Conservation (phyloP, 2,113 vertebrate species). For the cattle (Bos taurus) region ARS-UCD2.0 NC_037332.1:28973501-28974000, state of each 20-base stretch:
- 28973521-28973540: neutral
- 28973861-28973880: neutral
- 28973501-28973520: neutral
- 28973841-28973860: neutral
- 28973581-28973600: neutral
- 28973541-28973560: neutral
- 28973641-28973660: neutral
- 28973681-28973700: neutral
- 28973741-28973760: neutral
- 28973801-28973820: neutral
- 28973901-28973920: neutral
- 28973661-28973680: neutral
- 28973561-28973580: neutral
- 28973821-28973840: neutral
- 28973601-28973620: neutral
- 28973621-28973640: neutral
- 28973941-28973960: neutral
- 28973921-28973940: neutral
- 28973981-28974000: neutral
- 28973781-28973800: neutral
- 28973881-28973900: neutral
- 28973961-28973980: neutral
- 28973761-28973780: neutral
- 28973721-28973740: neutral
- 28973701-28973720: neutral